Percentiles rank a stretch among this genome's conserved stretches.
Evolutionary conservation across 2,888 invertebrate species (phyloP).

Genomic region (Thymelicus sylvestris): DNA sequence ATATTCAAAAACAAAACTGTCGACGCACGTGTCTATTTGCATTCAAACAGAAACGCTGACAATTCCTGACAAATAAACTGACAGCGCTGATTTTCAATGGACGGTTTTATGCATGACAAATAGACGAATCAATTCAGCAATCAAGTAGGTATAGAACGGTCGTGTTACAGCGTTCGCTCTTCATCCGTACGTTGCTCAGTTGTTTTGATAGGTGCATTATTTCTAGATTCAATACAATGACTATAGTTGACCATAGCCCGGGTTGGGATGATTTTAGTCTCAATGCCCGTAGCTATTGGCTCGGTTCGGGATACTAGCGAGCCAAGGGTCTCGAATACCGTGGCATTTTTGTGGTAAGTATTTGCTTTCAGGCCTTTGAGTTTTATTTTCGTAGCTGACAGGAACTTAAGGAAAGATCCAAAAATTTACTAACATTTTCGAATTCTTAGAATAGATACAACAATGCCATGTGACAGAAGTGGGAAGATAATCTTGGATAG

Average conservation of each 20-base stretch:
- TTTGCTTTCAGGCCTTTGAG: no score
- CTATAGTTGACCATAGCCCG: background rate
- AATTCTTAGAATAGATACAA: no score
- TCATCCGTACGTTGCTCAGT: background rate
- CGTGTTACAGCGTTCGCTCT: background rate
- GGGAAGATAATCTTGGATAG: no score
- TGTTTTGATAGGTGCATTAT: background rate
- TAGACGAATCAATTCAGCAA: slow-evolving; percentile 34
- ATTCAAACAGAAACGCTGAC: slow-evolving; percentile 27
- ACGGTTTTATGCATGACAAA: slow-evolving; percentile 36
- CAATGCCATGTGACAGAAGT: no score
- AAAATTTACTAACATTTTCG: no score
- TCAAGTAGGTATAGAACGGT: slow-evolving; percentile 26
- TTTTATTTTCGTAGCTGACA: no score
- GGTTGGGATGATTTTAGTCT: background rate
- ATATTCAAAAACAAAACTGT: slow-evolving; percentile 7
- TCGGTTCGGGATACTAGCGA: no score
- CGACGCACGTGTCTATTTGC: slow-evolving; percentile 7
- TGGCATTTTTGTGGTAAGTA: no score
- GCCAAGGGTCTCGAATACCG: no score
- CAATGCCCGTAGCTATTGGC: no score
- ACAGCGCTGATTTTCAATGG: slow-evolving; percentile 35
- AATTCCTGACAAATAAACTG: slow-evolving; percentile 32
- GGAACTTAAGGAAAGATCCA: no score
- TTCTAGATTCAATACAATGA: background rate